A percentile compares a stretch with the other conserved stretches of the same genome.
Evolutionary conservation across 2,113 vertebrate genomes (phyloP).

Genomic region (Dicentrarchus labrax): DNA sequence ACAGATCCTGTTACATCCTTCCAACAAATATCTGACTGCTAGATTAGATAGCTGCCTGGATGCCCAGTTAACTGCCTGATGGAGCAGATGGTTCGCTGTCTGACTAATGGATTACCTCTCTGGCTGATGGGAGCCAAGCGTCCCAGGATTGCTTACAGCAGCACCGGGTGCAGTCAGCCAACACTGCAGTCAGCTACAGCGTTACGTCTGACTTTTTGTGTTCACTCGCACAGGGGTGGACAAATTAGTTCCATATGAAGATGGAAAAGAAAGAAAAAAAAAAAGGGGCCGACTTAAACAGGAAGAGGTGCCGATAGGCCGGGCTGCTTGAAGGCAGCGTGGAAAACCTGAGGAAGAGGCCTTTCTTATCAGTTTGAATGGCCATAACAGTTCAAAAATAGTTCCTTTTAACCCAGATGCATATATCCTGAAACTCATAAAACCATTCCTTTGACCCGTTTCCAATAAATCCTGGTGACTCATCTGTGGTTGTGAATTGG

Average conservation of each 20-base stretch:
- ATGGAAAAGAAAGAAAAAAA: not conserved
- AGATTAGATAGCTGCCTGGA: slow-evolving; percentile 17
- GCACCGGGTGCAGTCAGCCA: slow-evolving; percentile 54
- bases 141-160: slow-evolving; percentile 59
- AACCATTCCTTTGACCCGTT: slow-evolving; percentile 48
- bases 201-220: slow-evolving; percentile 40
- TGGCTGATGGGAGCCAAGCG: slow-evolving; percentile 52
- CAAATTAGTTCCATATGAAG: slow-evolving; percentile 80
- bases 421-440: slow-evolving; percentile 32
- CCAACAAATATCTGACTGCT: slow-evolving; percentile 13
- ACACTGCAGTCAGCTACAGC: slow-evolving; percentile 49
- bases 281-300: slow-evolving; percentile 31
- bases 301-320: slow-evolving; percentile 45
- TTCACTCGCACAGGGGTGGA: slow-evolving; percentile 35
- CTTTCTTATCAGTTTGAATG: slow-evolving; percentile 61
- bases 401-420: slow-evolving; percentile 19
- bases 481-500: slow-evolving; percentile 19
- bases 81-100: slow-evolving; percentile 47
- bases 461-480: slow-evolving; percentile 53
- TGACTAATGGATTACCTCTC: slow-evolving; percentile 58
- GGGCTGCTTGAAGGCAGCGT: slow-evolving; percentile 29
- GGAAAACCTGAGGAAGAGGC: slow-evolving; percentile 40
- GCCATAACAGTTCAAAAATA: slow-evolving; percentile 26
- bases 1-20: slow-evolving; percentile 18
- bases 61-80: slow-evolving; percentile 34